Conservation (phyloP, 2,888 invertebrate species). For the Zaprionus obscuricornis region DNA sequence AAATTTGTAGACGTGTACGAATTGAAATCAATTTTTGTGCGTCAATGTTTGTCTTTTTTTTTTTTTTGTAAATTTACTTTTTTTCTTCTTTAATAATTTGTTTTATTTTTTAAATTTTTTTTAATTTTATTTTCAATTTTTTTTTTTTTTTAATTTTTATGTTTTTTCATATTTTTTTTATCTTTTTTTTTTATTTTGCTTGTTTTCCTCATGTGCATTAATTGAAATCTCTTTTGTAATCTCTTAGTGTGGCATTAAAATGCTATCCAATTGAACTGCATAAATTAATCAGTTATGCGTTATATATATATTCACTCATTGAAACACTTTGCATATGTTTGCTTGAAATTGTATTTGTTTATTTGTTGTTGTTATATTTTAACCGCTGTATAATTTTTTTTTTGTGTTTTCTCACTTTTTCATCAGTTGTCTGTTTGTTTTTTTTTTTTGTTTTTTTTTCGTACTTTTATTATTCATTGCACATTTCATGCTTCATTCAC, state of each 20-base stretch:
- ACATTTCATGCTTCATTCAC: conserved; percentile 75
- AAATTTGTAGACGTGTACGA: too few relatives aligned
- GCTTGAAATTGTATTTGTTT: conserved; percentile 24
- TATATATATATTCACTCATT: conserved; percentile 12
- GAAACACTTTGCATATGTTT: conserved; percentile 57
- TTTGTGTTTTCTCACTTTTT: conserved; percentile 6
- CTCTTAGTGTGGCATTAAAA: conserved; percentile 24
- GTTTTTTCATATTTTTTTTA: too few relatives aligned
- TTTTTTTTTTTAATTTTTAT: too few relatives aligned
- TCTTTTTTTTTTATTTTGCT: not conserved
- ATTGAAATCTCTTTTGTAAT: conserved; percentile 36
- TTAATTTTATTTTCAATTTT: too few relatives aligned
- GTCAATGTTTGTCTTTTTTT: too few relatives aligned
- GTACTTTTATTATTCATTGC: conserved; percentile 70
- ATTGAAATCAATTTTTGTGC: conserved; percentile 27
- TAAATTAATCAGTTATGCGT: conserved; percentile 46
- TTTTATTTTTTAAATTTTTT: too few relatives aligned
- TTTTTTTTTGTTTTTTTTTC: conserved; percentile 24
- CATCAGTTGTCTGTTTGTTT: conserved; percentile 6
- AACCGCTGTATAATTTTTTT: conserved; percentile 27
- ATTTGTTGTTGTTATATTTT: conserved; percentile 16
- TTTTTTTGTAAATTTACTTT: too few relatives aligned
- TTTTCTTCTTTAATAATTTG: too few relatives aligned
- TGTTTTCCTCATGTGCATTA: conserved; percentile 12
- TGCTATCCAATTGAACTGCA: conserved; percentile 25